phyloP scores from a whole-genome alignment of 2,888 invertebrate genomes.

The Sepioteuthis lessoniana region DNA sequence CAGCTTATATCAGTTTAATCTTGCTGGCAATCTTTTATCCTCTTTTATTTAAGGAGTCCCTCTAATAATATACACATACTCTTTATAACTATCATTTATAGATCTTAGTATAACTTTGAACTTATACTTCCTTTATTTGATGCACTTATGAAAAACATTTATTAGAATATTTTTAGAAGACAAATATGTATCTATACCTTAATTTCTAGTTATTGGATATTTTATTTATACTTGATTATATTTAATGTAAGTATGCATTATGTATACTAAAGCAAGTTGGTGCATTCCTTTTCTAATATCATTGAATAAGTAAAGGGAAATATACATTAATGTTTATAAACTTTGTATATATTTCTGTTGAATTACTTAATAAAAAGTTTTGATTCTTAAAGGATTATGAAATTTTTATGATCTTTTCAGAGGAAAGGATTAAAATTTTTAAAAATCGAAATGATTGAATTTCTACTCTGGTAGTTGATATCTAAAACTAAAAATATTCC shows the following conservation, averaged over 20 bases:
- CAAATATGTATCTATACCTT: not conserved
- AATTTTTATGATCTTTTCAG: not conserved
- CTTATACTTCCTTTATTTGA: not conserved
- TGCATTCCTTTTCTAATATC: no score
- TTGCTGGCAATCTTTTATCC: not conserved
- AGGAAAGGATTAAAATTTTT: no score
- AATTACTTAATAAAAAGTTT: not conserved
- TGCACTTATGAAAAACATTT: not conserved
- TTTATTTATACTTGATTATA: not conserved
- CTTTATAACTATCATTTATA: no score
- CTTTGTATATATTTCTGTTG: not conserved
- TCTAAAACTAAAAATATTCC: not conserved
- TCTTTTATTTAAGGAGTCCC: not conserved
- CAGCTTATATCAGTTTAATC: no score
- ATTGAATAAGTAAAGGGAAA: not conserved
- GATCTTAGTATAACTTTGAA: no score
- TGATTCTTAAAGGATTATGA: not conserved
- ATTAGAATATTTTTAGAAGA: not conserved
- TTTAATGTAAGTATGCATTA: not conserved
- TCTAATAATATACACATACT: no score
- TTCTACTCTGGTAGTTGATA: not conserved
- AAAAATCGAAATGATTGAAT: not conserved
- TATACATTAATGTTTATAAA: not conserved
- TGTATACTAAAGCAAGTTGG: no score
- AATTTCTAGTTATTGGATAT: not conserved